Evolutionary conservation across 2,888 invertebrate genomes (phyloP).

Genomic region (Xanthia icteritia): DNA sequence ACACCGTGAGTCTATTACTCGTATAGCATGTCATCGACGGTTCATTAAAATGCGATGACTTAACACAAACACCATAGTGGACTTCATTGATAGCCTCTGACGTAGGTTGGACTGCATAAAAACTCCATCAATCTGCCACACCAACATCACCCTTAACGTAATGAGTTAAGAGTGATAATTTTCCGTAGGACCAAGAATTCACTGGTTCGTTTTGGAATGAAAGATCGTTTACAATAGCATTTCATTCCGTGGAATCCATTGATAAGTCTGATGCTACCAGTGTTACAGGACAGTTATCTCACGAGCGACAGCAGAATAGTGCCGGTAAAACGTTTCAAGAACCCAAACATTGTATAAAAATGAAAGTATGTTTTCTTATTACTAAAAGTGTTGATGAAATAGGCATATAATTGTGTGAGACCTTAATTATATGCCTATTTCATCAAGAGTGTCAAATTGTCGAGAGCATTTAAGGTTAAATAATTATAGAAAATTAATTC

Average conservation of each 20-base stretch:
- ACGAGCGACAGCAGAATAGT: constrained; percentile 82
- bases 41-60: constrained; percentile 91
- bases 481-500: constrained; percentile 11
- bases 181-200: constrained; percentile 70
- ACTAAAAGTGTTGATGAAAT: constrained; percentile 7
- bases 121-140: constrained; percentile 73
- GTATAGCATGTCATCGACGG: constrained; percentile 90
- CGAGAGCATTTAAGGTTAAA: not conserved
- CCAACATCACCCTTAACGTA: constrained; percentile 72
- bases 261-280: constrained; percentile 89
- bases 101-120: constrained; percentile 85
- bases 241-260: constrained; percentile 90
- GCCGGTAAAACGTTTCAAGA: constrained; percentile 56
- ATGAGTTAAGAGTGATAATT: constrained; percentile 71
- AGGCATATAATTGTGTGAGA: constrained; percentile 26
- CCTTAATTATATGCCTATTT: constrained; percentile 45
- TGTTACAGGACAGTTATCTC: constrained; percentile 87
- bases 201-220: constrained; percentile 83
- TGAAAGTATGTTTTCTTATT: constrained; percentile 30
- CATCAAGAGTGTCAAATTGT: not conserved
- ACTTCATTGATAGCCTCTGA: constrained; percentile 90
- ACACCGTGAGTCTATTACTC: constrained; percentile 89
- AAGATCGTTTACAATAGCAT: constrained; percentile 88
- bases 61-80: constrained; percentile 89
- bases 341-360: constrained; percentile 31